Evolutionary conservation across 92 coral and sea anemone genomes (phyloP), one percentile per base, ranked within the genome.

Genomic region (Zoanthus sansibaricus): DNA sequence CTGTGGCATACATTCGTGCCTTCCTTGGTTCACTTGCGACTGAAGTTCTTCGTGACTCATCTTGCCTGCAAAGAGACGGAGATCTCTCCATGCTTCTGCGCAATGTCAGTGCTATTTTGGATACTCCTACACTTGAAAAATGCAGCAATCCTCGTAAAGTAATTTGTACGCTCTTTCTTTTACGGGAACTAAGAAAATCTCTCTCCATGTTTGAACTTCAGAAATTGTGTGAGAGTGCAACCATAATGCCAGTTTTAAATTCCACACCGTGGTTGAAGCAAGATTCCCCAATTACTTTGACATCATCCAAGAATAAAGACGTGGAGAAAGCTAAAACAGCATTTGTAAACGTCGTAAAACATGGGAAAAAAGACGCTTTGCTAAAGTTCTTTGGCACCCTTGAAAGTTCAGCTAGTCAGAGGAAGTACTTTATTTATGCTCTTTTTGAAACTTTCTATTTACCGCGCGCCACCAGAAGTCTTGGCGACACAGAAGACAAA

Each of bases 401-500:
- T 61, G 30, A 79, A 48, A 51, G 20, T 3, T 93, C 98, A 7
- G 72, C 86, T 33, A 79, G 84, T 71, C 76, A 59, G 37, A 90
- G 95, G 64, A 32, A 79, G 21, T 91, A 86, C 33, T 64, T 95
- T 84, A 93, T 94, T 49, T 91, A 87, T 18, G 84, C 86, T 33
- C 82, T 93, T 33, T 51, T 89, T 6, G 92, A 95, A 72, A 72
- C 77, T 85, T 90, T 97, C 88, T 97, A 92, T 71, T 74, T 97
- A 3, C 87, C 88, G 71, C 97, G 95, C 49, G 93, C 99, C 5
- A 79, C 54, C 56, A 90, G 96, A 32, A 83, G 79, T 82, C 84
- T 97, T 21, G 87, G 86, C 69, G 98, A 93, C 84, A 94, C 93
- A 42, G 98, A 97, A 79, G 97, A 97, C 86, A 87, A 90, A 59